phyloP scores from a whole-genome alignment of 2,113 vertebrate genomes.

The Bucco capensis region DNA sequence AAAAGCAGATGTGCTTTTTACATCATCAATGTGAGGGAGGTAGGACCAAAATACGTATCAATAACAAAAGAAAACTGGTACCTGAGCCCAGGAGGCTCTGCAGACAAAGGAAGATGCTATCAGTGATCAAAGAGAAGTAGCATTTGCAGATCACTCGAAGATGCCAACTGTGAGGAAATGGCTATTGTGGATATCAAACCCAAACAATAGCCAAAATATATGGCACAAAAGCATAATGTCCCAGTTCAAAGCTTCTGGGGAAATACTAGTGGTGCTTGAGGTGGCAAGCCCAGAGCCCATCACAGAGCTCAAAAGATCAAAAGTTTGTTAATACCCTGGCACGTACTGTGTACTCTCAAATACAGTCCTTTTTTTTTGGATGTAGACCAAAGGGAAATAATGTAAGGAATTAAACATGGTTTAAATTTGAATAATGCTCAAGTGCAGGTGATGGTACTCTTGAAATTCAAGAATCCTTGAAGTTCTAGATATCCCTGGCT shows the following conservation, averaged over 20 bases:
- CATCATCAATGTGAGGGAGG: background rate
- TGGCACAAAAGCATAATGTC: background rate
- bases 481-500: background rate
- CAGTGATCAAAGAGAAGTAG: background rate
- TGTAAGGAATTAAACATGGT: background rate
- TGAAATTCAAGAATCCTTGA: background rate
- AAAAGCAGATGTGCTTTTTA: conserved; percentile 27
- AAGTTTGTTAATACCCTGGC: background rate
- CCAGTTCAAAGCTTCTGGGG: background rate
- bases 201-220: background rate
- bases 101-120: background rate
- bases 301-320: background rate
- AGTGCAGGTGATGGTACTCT: background rate
- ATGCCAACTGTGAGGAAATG: background rate
- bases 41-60: background rate
- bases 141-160: background rate
- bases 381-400: background rate
- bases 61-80: background rate
- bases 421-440: background rate
- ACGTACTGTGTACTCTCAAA: background rate
- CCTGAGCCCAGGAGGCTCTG: background rate
- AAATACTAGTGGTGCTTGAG: background rate
- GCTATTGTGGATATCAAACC: background rate
- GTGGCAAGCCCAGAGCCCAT: background rate
- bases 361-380: background rate